Conservation (phyloP, 2,113 vertebrate genomes). For the Istiophorus platypterus region DNA sequence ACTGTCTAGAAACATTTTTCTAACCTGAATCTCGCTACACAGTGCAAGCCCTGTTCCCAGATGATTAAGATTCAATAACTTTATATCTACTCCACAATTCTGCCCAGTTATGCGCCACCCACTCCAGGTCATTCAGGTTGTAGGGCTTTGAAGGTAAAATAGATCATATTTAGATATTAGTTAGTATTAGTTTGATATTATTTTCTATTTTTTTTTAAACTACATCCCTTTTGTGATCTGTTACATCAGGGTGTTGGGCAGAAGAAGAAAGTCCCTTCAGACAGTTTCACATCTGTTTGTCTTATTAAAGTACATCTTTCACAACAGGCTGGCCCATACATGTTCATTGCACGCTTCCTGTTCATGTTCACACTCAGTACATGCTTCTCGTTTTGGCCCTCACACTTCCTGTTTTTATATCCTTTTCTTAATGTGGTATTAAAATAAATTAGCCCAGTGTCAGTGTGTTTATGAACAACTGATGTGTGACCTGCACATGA, state of each 20-base stretch:
- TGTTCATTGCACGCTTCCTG: constrained; percentile 74
- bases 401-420: constrained; percentile 78
- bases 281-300: constrained; percentile 81
- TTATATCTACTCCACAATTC: constrained; percentile 17
- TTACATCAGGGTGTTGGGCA: constrained; percentile 54
- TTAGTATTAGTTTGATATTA: too few species aligned
- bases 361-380: constrained; percentile 62
- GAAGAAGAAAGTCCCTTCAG: constrained; percentile 74
- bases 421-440: constrained; percentile 56
- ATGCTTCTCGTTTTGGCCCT: constrained; percentile 78
- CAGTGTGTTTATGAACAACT: constrained; percentile 52
- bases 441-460: constrained; percentile 57
- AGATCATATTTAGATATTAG: neutral
- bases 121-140: neutral
- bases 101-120: neutral
- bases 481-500: constrained; percentile 44
- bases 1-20: neutral
- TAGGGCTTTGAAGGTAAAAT: neutral
- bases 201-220: too few species aligned
- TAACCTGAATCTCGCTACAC: neutral
- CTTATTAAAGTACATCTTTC: constrained; percentile 77
- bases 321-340: constrained; percentile 67
- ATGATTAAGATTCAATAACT: neutral
- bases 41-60: neutral
- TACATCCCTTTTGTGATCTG: neutral